Percentiles rank a stretch among this genome's conserved stretches.
Evolutionary conservation across 2,888 invertebrate genomes (phyloP).

Genomic region (Drosophila stalkeri): DNA sequence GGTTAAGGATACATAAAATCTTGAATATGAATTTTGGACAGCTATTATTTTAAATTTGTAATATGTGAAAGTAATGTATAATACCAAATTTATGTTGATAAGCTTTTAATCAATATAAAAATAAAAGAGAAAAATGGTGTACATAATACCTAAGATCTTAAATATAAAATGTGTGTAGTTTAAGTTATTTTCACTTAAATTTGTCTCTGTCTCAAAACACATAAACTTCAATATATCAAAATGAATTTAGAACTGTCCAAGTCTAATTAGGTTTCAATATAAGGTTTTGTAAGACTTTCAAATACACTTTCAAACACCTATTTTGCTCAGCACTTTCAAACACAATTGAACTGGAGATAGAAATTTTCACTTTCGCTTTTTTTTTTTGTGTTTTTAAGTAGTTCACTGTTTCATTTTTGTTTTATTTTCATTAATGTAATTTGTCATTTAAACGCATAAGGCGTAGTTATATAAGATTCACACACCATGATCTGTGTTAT

Average conservation of each 20-base stretch:
- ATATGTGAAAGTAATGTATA: neutral
- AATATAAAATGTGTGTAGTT: no score
- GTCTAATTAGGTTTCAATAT: no score
- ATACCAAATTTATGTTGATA: neutral
- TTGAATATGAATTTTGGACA: no score
- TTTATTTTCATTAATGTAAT: neutral
- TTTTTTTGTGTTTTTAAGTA: neutral
- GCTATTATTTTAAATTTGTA: no score
- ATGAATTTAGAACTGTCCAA: neutral
- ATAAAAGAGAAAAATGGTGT: neutral
- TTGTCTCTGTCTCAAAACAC: neutral
- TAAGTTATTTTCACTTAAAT: neutral
- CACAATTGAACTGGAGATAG: neutral
- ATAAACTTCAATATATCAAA: neutral
- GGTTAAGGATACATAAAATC: no score
- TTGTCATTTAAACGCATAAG: neutral
- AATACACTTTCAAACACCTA: neutral
- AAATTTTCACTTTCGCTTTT: neutral
- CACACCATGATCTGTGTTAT: constrained; percentile 70
- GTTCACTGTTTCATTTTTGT: neutral
- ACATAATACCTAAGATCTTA: neutral
- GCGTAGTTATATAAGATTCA: constrained; percentile 11
- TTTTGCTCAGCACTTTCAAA: neutral
- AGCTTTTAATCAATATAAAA: neutral
- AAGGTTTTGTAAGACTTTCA: neutral